Base-by-base conservation (phyloP, 2,797 vertebrate genomes). In the Coilia nasus region DNA sequence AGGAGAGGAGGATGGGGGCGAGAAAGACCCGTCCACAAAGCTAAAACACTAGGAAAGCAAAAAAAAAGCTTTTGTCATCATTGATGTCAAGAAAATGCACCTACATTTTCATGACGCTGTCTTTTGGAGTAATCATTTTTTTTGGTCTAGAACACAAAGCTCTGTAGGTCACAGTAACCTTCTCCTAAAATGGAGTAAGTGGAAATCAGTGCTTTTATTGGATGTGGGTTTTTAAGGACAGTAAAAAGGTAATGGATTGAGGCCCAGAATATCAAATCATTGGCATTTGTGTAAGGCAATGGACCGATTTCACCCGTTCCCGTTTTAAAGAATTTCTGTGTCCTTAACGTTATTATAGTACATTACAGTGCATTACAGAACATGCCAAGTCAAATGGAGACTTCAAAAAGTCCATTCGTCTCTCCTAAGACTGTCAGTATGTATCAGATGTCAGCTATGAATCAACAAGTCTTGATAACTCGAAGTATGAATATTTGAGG, bases 81-180 rank as follows among this genome's bases (percentile, higher is more conserved):
- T 54, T 7, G 1, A 7, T 9, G 6, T 78, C 71, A 78, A 25
- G 19, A 64, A 44, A 41, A 44, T 78, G 71, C 71, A 78, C 19
- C 9, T 15, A 19, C 71, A 44, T 19, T 44, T 44, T 78, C 71
- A 21, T 78, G 71, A 41, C 19, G 28, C 28, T 78, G 71, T 78
- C 71, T 78, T 71, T 71, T 41, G 71, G 41, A 78, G 50, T 54
- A 41, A 71, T 31, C 2, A 31, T 44, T 15, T 78, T 78, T 78
- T 78, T 78, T 19, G 35, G 62, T 28, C 1, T 0, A 44, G 71
- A 44, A 21, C 19, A 10, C 19, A 21, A 41, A n/a, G 6, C 71
- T 9, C 31, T 78, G 71, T 44, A 78, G 71, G 71, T 78, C 71
- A 21, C 31, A 78, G 71, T 78, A 44, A 78, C 71, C 71, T 75